phyloP scores from a whole-genome alignment of 2,888 invertebrate genomes.

The Stenodema calcarata region DNA sequence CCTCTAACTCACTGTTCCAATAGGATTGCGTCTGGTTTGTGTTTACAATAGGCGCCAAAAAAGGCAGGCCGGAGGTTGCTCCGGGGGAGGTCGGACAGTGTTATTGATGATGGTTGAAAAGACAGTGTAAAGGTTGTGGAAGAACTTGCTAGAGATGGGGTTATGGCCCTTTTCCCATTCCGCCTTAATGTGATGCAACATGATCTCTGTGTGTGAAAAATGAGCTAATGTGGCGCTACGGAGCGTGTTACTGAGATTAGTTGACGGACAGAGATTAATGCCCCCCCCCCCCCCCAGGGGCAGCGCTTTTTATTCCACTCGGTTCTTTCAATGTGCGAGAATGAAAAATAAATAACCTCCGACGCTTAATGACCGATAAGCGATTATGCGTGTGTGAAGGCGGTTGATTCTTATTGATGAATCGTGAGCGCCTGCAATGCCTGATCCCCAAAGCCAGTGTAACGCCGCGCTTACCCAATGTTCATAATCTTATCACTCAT shows the following conservation, averaged over 20 bases:
- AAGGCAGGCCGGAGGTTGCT: background rate
- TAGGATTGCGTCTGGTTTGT: conserved; percentile 30
- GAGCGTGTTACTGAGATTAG: conserved; percentile 33
- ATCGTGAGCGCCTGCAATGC: background rate
- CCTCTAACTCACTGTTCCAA: background rate
- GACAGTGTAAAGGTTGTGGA: background rate
- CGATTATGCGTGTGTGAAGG: background rate
- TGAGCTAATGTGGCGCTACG: conserved; percentile 42
- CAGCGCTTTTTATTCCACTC: background rate
- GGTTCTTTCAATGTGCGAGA: background rate
- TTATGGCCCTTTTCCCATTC: background rate
- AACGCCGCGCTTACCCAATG: too few species aligned
- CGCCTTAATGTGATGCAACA: conserved; percentile 33
- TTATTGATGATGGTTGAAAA: conserved; percentile 16
- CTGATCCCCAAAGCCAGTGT: too few species aligned
- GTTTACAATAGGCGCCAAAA: conserved; percentile 24
- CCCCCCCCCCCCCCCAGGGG: background rate
- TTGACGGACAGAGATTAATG: conserved; percentile 37
- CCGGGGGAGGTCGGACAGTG: background rate
- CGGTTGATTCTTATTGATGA: background rate
- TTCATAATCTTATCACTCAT: too few species aligned
- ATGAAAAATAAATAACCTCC: background rate
- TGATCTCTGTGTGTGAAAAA: conserved; percentile 16
- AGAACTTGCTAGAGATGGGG: background rate
- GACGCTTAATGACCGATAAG: background rate